These are phyloP conservation scores for Hemithea aestivaria DNA, from an alignment of 2,888 invertebrate genomes.

Conservation along the genomic window DNA sequence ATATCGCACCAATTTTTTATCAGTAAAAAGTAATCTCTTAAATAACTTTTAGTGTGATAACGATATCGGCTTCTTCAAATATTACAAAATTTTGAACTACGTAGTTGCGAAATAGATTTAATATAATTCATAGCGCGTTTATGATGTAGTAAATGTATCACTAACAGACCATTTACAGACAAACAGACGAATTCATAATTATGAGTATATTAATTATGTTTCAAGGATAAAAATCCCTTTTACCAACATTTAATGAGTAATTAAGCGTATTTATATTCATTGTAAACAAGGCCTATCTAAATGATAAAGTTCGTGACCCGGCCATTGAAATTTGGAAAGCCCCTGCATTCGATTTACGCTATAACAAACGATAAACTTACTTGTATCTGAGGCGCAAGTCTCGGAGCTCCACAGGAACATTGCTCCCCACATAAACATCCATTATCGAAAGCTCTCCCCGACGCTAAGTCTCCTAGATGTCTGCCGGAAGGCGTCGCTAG, in stretches of 20 bases:
- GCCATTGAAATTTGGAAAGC: neutral
- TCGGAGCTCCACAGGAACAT: conserved; percentile 79
- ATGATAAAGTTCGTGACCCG: conserved; percentile 5
- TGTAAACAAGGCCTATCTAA: too few species aligned
- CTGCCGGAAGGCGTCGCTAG: conserved; percentile 78
- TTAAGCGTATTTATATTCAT: conserved; percentile 5
- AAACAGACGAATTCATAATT: too few species aligned
- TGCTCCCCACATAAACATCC: conserved; percentile 94
- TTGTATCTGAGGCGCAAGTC: conserved; percentile 71
- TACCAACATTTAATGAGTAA: conserved; percentile 12
- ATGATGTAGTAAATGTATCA: too few species aligned
- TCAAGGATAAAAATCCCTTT: conserved; percentile 4
- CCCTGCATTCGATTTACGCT: too few species aligned
- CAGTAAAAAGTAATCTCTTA: neutral
- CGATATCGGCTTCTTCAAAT: conserved; percentile 3
- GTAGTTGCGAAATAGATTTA: too few species aligned
- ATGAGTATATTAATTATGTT: too few species aligned
- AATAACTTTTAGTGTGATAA: neutral
- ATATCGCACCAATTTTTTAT: neutral
- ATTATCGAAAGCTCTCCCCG: conserved; percentile 97
- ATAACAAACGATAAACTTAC: conserved; percentile 34
- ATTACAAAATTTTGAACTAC: neutral
- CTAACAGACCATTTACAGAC: too few species aligned
- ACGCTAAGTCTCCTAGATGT: conserved; percentile 92
- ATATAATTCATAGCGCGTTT: too few species aligned